A percentile compares a stretch with the other conserved stretches of the same genome.
phyloP scores from a whole-genome alignment of 2,113 vertebrate species.

The Struthidea cinerea region DNA sequence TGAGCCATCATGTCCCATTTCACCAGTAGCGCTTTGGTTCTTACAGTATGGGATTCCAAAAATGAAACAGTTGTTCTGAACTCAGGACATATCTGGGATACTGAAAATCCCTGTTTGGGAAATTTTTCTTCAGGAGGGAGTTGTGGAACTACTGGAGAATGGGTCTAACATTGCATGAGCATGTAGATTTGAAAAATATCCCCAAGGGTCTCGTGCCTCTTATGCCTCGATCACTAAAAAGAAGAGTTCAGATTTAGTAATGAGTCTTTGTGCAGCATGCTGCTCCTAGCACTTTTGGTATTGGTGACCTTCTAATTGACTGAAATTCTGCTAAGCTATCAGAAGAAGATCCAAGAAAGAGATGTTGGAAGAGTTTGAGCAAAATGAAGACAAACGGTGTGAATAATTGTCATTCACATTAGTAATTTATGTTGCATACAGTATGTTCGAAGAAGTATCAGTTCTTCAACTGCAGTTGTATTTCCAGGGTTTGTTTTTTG shows the following conservation, averaged over 20 bases:
- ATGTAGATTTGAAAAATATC: background rate
- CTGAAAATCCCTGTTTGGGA: background rate
- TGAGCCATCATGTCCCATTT: fast-evolving
- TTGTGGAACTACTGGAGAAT: background rate
- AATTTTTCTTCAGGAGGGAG: background rate
- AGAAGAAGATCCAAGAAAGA: background rate
- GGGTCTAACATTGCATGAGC: background rate
- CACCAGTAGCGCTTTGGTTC: background rate
- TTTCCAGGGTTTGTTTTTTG: background rate
- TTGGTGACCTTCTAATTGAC: background rate
- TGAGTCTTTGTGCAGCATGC: background rate
- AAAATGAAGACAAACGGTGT: background rate
- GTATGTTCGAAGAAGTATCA: background rate
- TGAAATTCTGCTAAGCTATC: background rate
- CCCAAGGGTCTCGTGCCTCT: background rate
- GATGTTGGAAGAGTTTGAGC: background rate
- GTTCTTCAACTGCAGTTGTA: background rate
- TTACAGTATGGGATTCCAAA: background rate
- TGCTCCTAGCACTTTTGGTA: background rate
- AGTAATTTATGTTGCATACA: background rate
- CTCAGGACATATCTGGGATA: background rate
- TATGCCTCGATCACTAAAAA: background rate
- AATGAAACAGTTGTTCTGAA: background rate
- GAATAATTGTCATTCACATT: background rate
- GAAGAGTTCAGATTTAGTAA: background rate